Base-by-base conservation (phyloP, 2,888 invertebrate genomes). In the Caenorhabditis sp. region DNA sequence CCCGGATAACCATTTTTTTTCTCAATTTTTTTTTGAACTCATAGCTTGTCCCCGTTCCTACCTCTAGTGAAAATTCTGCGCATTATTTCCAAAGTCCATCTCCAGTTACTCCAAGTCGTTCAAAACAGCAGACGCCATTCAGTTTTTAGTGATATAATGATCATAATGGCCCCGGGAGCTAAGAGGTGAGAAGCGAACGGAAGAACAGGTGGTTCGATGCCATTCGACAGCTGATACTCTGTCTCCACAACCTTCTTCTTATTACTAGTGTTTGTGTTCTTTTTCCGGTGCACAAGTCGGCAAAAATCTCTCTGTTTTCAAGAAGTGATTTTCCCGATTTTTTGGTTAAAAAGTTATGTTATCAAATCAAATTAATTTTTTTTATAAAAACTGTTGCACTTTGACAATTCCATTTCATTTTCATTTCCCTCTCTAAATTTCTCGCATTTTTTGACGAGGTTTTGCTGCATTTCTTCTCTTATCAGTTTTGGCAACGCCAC, bases 201-300 rank as follows among this genome's bases (percentile, higher is more conserved):
- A 51, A 70, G 37, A 70, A 53, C 71, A 72, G 56, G 53, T 72
- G 62, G 55, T 72, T 28, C 61, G 24, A 44, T 53, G 9, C 55
- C 20, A 35, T n/a, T n/a, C 55, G 56, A 64, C 71, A 64, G 71
- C 71, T 71, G 71, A 51, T 62, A 24, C 55, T 55, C 40, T 40
- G 37, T 28, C 53, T 37, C 40, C 15, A n/a, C 18, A n/a, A 32
- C 56, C 24, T 28, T 60, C 58, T n/a, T n/a, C n/a, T n/a, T 51
- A 70, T 60, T 71, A 72, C 64, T 64, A 50, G 1, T 24, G 37
- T 67, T 53, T 24, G 2, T 50, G n/a, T 35, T 60, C n/a, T 60
- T 22, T 20, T 47, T 47, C 18, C 9, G 40, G 40, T 40, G 40
- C 11, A 5, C 15, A 3, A 40, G 15, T 15, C 40, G 40, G n/a